A percentile compares a stretch with the other conserved stretches of the same genome.
phyloP scores from a whole-genome alignment of 2,113 vertebrate species.

The Rhynchomys soricoides region DNA sequence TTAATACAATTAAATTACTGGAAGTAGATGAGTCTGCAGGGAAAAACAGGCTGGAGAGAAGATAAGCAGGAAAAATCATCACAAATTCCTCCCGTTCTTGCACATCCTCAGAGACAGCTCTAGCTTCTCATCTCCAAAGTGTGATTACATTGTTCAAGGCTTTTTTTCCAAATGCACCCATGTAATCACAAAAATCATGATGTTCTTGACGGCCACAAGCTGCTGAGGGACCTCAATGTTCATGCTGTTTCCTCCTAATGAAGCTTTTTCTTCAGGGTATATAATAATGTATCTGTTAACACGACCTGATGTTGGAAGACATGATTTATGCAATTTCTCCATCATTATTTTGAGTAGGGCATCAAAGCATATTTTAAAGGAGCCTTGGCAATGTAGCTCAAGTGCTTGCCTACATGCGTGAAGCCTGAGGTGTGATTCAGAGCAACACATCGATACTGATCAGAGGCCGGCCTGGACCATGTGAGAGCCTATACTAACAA shows the following conservation, averaged over 20 bases:
- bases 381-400: neutral
- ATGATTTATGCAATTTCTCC: neutral
- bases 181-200: neutral
- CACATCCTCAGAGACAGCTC: neutral
- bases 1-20: neutral
- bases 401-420: neutral
- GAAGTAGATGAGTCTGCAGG: neutral
- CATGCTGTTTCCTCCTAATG: neutral
- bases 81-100: neutral
- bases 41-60: neutral
- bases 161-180: neutral
- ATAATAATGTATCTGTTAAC: neutral
- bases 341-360: constrained; percentile 1
- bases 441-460: neutral
- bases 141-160: neutral
- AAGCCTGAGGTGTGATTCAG: neutral
- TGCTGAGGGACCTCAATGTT: neutral
- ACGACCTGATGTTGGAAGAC: neutral
- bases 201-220: neutral
- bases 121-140: neutral
- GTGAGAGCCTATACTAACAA: neutral
- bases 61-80: neutral
- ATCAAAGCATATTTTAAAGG: neutral
- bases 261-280: neutral
- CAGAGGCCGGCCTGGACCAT: no score